phyloP scores from a whole-genome alignment of 1,140 invertebrate genomes.

The Cydia amplana region DNA sequence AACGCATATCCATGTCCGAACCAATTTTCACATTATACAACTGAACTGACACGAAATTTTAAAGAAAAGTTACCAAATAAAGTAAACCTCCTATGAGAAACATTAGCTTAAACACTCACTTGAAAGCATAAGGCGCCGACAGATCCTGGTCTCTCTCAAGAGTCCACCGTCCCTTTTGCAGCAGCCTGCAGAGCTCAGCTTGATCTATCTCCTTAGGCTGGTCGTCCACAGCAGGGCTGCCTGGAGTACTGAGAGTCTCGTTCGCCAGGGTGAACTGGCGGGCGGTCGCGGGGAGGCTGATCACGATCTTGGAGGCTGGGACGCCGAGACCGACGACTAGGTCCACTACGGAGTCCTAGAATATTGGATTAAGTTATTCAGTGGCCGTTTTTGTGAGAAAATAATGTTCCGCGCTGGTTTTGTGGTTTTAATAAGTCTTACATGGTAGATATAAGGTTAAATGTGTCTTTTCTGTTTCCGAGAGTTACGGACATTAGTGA shows the following conservation, averaged over 20 bases:
- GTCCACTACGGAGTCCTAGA: conserved; percentile 88
- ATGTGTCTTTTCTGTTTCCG: too few species aligned
- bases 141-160: conserved; percentile 89
- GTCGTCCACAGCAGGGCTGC: conserved; percentile 81
- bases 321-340: conserved; percentile 86
- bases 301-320: conserved; percentile 84
- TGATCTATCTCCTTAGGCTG: conserved; percentile 81
- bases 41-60: too few species aligned
- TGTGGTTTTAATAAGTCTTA: too few species aligned
- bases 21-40: too few species aligned
- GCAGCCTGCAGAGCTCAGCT: conserved; percentile 82
- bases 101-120: conserved; percentile 57
- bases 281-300: conserved; percentile 85
- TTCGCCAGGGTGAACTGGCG: conserved; percentile 84
- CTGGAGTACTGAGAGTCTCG: conserved; percentile 83
- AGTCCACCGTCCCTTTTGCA: conserved; percentile 85
- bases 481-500: too few species aligned
- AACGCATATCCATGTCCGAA: too few species aligned
- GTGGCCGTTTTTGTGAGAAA: not conserved
- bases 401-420: too few species aligned
- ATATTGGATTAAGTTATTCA: not conserved
- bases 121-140: conserved; percentile 88
- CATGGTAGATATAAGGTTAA: too few species aligned
- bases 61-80: too few species aligned
- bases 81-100: not conserved